phyloP scores from a whole-genome alignment of 2,888 invertebrate species.

The Loripinus fragilis region DNA sequence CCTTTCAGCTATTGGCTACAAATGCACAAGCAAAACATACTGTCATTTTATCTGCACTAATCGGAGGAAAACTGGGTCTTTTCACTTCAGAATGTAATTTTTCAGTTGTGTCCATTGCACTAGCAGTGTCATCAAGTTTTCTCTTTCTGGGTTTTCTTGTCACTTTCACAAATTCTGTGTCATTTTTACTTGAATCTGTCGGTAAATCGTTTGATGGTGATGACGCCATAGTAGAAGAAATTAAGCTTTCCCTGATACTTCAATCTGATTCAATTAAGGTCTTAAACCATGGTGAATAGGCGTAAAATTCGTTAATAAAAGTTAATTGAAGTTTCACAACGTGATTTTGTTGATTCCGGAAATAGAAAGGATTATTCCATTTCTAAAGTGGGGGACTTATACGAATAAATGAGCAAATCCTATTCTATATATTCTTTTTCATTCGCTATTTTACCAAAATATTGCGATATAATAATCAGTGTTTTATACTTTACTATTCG shows the following conservation, averaged over 20 bases:
- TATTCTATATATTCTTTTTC: no score
- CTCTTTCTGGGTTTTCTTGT: slow-evolving; percentile 58
- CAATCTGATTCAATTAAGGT: no score
- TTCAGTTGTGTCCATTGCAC: slow-evolving; percentile 58
- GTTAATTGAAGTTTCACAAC: slow-evolving; percentile 46
- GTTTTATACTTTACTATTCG: no score
- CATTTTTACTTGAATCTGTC: slow-evolving; percentile 10
- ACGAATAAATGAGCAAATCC: no score
- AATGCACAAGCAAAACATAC: no score
- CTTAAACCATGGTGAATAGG: no score
- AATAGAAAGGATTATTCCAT: not conserved
- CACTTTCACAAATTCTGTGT: slow-evolving; percentile 37
- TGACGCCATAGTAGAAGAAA: not conserved
- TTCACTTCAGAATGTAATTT: slow-evolving; percentile 67
- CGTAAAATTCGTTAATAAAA: no score
- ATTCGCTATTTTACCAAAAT: no score
- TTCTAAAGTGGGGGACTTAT: no score
- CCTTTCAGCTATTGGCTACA: no score
- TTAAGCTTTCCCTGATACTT: no score
- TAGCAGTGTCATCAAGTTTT: slow-evolving; percentile 32
- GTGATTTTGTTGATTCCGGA: slow-evolving; percentile 35
- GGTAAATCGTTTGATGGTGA: not conserved
- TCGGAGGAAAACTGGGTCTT: slow-evolving; percentile 79
- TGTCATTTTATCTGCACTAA: slow-evolving; percentile 76
- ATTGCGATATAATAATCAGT: no score